phyloP scores from a whole-genome alignment of 2,888 invertebrate genomes.

The Platycheirus rosarum region DNA sequence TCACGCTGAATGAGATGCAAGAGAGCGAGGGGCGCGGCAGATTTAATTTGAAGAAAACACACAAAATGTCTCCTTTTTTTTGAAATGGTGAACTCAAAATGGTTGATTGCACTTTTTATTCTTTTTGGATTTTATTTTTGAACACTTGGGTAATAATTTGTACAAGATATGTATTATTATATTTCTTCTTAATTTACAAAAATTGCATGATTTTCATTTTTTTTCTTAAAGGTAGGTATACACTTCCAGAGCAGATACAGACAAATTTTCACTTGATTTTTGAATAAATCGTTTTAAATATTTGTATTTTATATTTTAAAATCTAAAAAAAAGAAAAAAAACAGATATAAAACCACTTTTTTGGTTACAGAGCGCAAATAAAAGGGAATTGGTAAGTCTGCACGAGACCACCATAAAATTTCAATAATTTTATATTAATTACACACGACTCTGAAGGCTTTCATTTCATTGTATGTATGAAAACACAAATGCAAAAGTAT shows the following conservation, averaged over 20 bases:
- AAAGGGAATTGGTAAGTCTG: conserved; percentile 58
- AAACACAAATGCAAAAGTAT: conserved; percentile 21
- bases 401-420: conserved; percentile 69
- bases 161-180: conserved; percentile 2
- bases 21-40: conserved; percentile 57
- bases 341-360: conserved; percentile 31
- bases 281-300: conserved; percentile 2
- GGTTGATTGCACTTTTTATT: conserved; percentile 47
- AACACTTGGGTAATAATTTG: conserved; percentile 10
- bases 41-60: conserved; percentile 19
- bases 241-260: conserved; percentile 14
- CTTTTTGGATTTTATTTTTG: not conserved
- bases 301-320: conserved; percentile 14
- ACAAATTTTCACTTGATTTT: conserved; percentile 13
- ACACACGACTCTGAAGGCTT: conserved; percentile 39
- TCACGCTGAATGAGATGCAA: not conserved
- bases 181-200: conserved; percentile 16
- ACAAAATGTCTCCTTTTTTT: conserved; percentile 7
- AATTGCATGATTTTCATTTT: conserved; percentile 11
- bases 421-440: conserved; percentile 61
- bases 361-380: conserved; percentile 48
- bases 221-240: conserved; percentile 8
- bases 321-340: conserved; percentile 28
- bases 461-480: conserved; percentile 25
- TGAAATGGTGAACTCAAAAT: conserved; percentile 48